Evolutionary conservation across 2,888 invertebrate genomes (phyloP).

Genomic region (Molorchus minor): DNA sequence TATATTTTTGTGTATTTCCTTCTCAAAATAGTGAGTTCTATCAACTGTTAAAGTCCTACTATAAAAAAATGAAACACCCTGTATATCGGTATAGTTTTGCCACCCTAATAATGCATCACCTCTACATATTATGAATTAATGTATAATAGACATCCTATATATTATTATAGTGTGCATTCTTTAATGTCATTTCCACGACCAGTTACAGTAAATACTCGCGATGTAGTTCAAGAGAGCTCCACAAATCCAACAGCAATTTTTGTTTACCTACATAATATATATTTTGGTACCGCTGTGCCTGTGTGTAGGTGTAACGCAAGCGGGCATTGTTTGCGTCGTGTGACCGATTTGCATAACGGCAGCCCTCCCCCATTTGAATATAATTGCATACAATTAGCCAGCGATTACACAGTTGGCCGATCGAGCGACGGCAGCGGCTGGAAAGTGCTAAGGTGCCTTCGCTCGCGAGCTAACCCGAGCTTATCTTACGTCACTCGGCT

Average conservation of each 20-base stretch:
- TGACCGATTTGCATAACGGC: slow-evolving; percentile 57
- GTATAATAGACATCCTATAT: no score
- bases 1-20: no score
- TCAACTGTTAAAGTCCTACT: no score
- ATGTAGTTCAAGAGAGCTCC: no score
- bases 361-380: slow-evolving; percentile 58
- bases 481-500: slow-evolving; percentile 51
- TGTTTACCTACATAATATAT: background rate
- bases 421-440: slow-evolving; percentile 51
- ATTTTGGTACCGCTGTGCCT: slow-evolving; percentile 14
- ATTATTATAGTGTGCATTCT: no score
- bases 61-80: no score
- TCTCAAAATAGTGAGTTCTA: no score
- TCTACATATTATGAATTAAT: no score
- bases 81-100: no score
- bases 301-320: slow-evolving; percentile 30
- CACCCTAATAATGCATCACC: no score
- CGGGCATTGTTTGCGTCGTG: slow-evolving; percentile 29
- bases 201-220: no score
- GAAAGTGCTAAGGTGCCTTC: slow-evolving; percentile 58
- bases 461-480: slow-evolving; percentile 53
- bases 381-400: slow-evolving; percentile 61
- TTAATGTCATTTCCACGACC: no score
- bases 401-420: slow-evolving; percentile 62
- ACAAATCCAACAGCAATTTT: background rate